Percentiles rank a stretch among this genome's conserved stretches.
Conservation (phyloP, 1,140 invertebrate genomes). For the Drosophila azteca region DNA sequence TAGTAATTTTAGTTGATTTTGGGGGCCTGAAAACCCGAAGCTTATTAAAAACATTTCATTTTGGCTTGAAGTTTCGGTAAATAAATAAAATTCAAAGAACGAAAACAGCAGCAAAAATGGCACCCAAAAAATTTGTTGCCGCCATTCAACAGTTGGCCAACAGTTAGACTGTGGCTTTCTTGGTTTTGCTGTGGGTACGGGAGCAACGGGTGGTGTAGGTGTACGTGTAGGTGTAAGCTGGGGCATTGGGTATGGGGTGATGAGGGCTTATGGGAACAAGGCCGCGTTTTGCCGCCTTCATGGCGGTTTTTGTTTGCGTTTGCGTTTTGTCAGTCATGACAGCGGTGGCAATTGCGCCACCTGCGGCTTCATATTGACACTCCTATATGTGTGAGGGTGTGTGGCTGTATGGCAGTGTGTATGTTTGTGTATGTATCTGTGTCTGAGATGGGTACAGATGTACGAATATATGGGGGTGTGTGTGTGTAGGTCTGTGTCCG, state of each 20-base stretch:
- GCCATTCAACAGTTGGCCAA: conserved; percentile 73
- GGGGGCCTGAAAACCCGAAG: conserved; percentile 10
- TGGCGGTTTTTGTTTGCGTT: conserved; percentile 73
- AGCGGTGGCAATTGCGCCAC: conserved; percentile 63
- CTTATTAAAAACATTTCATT: conserved; percentile 55
- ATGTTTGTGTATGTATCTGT: conserved; percentile 1
- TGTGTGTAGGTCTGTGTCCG: conserved; percentile 17
- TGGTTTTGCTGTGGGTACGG: not conserved
- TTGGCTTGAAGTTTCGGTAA: conserved; percentile 31
- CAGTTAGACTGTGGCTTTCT: conserved; percentile 13
- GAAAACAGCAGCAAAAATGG: conserved; percentile 28
- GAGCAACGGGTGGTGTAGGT: not conserved
- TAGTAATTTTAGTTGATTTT: not conserved
- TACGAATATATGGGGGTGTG: not conserved
- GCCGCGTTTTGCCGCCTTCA: conserved; percentile 45
- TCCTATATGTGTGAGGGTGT: conserved; percentile 18
- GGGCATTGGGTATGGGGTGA: not conserved
- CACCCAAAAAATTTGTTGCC: conserved; percentile 34
- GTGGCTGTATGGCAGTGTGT: not conserved
- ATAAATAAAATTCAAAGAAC: conserved; percentile 62
- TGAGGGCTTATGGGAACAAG: conserved; percentile 56
- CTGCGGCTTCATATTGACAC: conserved; percentile 77
- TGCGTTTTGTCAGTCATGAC: conserved; percentile 76
- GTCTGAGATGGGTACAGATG: not conserved
- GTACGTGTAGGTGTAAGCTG: too few relatives aligned